Percentiles rank a stretch among this genome's conserved stretches.
phyloP scores from a whole-genome alignment of 2,888 invertebrate species.

The Cantharis nigra region DNA sequence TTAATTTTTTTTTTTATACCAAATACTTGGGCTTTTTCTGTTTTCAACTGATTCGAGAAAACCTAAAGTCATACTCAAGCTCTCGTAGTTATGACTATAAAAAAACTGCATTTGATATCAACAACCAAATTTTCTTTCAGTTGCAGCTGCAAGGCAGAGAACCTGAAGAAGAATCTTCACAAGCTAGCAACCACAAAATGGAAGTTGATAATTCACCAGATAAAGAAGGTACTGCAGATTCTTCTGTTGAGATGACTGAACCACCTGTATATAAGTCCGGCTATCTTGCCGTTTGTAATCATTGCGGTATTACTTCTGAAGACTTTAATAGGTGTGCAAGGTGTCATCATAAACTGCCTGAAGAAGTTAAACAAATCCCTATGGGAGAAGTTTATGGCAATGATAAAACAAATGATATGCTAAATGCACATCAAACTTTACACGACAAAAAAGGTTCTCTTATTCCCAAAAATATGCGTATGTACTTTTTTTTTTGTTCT shows the following conservation, averaged over 20 bases:
- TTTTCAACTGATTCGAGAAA: too few species aligned
- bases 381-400: conserved; percentile 53
- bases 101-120: neutral
- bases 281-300: conserved; percentile 76
- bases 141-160: neutral
- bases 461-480: conserved; percentile 6
- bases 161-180: conserved; percentile 6
- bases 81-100: too few species aligned
- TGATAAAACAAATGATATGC: conserved; percentile 48
- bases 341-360: conserved; percentile 72
- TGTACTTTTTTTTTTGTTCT: conserved; percentile 1
- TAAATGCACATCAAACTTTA: neutral
- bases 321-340: conserved; percentile 80
- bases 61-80: too few species aligned
- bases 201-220: neutral
- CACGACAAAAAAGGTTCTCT: conserved; percentile 15
- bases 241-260: conserved; percentile 59
- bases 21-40: too few species aligned
- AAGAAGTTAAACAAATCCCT: conserved; percentile 66
- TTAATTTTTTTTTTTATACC: too few species aligned
- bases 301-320: conserved; percentile 78
- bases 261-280: conserved; percentile 69
- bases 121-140: neutral
- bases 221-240: conserved; percentile 53
- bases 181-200: conserved; percentile 1